These are phyloP conservation scores for Biston betularia DNA, from an alignment of 2,888 invertebrate species.

Conservation along the genomic window DNA sequence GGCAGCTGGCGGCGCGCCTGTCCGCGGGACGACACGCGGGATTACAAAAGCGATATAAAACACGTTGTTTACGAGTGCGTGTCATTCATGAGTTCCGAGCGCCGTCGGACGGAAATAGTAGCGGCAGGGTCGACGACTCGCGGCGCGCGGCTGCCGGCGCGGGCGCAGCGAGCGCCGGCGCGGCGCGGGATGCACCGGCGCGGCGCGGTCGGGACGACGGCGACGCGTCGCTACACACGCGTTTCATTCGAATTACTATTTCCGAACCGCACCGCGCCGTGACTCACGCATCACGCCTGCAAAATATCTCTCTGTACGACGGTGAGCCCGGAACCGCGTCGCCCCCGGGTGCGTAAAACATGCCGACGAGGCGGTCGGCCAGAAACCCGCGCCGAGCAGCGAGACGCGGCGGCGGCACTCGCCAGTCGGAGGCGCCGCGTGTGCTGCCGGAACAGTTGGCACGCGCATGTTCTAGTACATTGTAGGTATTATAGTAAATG, in stretches of 20 bases:
- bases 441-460: too few relatives aligned
- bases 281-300: not conserved
- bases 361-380: too few relatives aligned
- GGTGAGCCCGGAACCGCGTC: too few relatives aligned
- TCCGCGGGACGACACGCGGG: constrained; percentile 9
- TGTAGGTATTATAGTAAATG: too few relatives aligned
- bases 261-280: not conserved
- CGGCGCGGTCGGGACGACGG: not conserved
- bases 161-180: too few relatives aligned
- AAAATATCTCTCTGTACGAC: too few relatives aligned
- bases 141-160: not conserved
- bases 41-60: constrained; percentile 42
- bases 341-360: too few relatives aligned
- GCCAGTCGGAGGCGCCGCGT: too few relatives aligned
- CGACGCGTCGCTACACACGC: not conserved
- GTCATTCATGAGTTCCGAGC: constrained; percentile 45
- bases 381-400: too few relatives aligned
- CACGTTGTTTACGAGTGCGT: constrained; percentile 43
- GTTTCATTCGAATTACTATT: not conserved
- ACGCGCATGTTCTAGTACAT: too few relatives aligned
- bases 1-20: not conserved
- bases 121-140: constrained; percentile 28
- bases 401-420: too few relatives aligned
- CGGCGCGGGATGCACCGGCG: too few relatives aligned
- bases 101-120: constrained; percentile 34